A percentile compares a stretch with the other conserved stretches of the same genome.
Conservation (phyloP, 2,888 invertebrate species). For the Xestobium rufovillosum region DNA sequence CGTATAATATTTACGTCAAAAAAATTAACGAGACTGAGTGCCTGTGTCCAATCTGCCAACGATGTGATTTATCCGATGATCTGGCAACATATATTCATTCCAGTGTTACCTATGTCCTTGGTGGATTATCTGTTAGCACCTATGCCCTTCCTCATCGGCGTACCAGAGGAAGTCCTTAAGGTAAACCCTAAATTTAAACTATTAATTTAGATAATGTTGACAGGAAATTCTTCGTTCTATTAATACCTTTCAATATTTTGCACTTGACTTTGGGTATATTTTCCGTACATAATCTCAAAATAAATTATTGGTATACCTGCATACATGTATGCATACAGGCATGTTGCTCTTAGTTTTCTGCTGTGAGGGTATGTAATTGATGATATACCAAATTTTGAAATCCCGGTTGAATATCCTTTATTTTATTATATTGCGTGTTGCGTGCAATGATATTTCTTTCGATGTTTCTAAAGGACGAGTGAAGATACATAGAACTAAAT, state of each 20-base stretch:
- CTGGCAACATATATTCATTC: conserved; percentile 98
- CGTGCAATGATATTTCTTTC: no score
- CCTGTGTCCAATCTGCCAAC: conserved; percentile 90
- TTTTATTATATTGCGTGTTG: no score
- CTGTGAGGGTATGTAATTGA: no score
- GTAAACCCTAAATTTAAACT: conserved; percentile 42
- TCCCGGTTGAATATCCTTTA: no score
- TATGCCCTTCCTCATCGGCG: conserved; percentile 97
- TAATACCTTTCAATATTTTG: background rate
- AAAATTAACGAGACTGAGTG: conserved; percentile 81
- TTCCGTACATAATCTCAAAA: no score
- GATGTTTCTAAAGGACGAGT: no score
- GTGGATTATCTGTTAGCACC: conserved; percentile 89
- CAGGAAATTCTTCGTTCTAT: conserved; percentile 1
- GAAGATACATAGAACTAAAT: no score
- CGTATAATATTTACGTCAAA: conserved; percentile 89
- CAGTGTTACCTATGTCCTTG: conserved; percentile 81
- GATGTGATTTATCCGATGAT: conserved; percentile 95
- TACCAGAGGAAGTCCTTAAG: conserved; percentile 77
- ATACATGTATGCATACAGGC: no score
- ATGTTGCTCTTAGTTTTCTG: no score
- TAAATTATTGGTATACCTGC: no score
- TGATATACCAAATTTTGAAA: no score
- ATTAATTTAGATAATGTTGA: conserved; percentile 7
- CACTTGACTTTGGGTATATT: no score